Percentiles rank a stretch among this genome's conserved stretches.
These are phyloP conservation scores for Tetrao urogallus DNA, from an alignment of 2,113 vertebrate genomes.

Conservation along the genomic window DNA sequence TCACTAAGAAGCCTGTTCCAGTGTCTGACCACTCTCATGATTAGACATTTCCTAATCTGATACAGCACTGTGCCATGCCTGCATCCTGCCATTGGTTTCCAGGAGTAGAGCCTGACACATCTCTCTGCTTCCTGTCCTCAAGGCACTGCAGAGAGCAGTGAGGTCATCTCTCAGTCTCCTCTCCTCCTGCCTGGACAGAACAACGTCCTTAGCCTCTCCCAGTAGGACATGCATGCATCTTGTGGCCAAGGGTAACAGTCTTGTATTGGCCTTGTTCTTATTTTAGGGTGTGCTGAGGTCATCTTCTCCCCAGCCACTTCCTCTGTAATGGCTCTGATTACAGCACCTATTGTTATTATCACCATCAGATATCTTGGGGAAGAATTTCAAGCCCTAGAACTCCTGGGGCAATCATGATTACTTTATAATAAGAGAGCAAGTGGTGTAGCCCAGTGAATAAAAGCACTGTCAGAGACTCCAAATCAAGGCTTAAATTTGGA, in stretches of 20 bases:
- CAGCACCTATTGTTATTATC: neutral
- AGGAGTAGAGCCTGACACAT: neutral
- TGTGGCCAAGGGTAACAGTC: neutral
- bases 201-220: neutral
- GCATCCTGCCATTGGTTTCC: neutral
- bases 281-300: neutral
- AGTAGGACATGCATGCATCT: neutral
- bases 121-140: neutral
- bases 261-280: neutral
- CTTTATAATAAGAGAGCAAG: neutral
- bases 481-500: conserved; percentile 10
- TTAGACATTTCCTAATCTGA: neutral
- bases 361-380: neutral
- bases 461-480: neutral
- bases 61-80: neutral
- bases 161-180: neutral
- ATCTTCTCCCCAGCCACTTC: neutral
- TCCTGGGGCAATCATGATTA: neutral
- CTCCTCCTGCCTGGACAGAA: neutral
- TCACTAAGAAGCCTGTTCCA: neutral
- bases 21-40: neutral
- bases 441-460: neutral
- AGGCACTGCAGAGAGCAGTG: neutral
- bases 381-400: neutral
- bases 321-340: neutral